Base-by-base conservation (phyloP, 2,888 invertebrate genomes). In the Tenthredo amoena region DNA sequence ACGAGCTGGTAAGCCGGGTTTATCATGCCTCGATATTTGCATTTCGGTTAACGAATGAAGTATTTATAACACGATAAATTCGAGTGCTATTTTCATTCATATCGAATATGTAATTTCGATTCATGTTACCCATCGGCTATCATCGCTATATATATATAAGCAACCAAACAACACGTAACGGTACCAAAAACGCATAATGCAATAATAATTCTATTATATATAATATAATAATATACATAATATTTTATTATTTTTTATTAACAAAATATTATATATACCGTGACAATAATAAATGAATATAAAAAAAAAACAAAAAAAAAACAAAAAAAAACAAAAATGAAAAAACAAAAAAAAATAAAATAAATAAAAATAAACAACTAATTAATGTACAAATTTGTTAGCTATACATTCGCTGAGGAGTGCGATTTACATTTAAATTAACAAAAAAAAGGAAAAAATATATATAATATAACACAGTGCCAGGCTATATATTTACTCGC, bases 131-230 rank as follows among this genome's bases (percentile, higher is more conserved):
- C 37, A 40, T 81, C 81, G 62, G 81, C 81, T 3, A 47, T 81
- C n/a, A 50, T 37, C 26, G 26, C 34, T 68, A 47, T 47, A 50
- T 76, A 84, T 62, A 77, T 79, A 86, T 37, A 86, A 87, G 85
- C 76, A 87, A 81, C 88, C 87, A 86, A 90, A 88, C 87, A 89
- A 89, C 89, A 89, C 89, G 91, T 88, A 91, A 93, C 93, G 92
- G 92, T 93, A 93, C 93, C 93, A 93, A 93, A 93, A 93, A 93
- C 90, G 93, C 93, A 93, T 93, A 93, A 93, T 93, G 93, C 93
- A 93, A 93, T 93, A 93, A 93, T 85, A 85, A 85, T 82, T 93
- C 92, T 93, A 93, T 91, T 91, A 93, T 91, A 93, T 62, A 88
- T 83, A 83, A 68, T 88, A 89, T 87, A 87, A 92, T 91, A 90